These are phyloP conservation scores for Theretra japonica DNA, from an alignment of 2,888 invertebrate species.

Conservation along the genomic window DNA sequence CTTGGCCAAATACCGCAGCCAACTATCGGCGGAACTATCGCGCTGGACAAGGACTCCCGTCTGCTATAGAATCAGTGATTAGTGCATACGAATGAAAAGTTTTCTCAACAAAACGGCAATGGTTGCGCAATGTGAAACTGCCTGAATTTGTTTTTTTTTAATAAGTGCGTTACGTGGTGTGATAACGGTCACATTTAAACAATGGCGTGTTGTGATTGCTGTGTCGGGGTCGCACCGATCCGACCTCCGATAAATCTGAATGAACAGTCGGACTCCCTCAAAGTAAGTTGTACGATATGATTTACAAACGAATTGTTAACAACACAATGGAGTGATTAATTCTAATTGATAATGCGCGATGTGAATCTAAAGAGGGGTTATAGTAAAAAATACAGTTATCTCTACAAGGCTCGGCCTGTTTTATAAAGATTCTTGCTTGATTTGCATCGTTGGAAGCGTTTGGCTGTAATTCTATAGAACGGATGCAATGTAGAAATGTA, in stretches of 20 bases:
- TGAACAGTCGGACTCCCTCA: conserved; percentile 89
- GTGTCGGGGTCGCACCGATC: conserved; percentile 88
- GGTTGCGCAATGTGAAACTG: conserved; percentile 70
- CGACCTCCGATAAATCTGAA: conserved; percentile 90
- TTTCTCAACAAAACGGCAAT: conserved; percentile 42
- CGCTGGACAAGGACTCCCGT: background rate
- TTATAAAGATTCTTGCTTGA: background rate
- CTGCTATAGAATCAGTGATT: background rate
- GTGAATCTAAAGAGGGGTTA: background rate
- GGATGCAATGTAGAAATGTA: background rate
- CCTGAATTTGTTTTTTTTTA: conserved; percentile 50
- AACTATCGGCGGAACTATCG: conserved; percentile 43
- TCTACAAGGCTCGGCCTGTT: conserved; percentile 2
- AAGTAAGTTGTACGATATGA: conserved; percentile 84
- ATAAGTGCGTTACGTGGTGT: conserved; percentile 66
- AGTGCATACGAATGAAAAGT: conserved; percentile 23
- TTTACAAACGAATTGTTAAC: conserved; percentile 17
- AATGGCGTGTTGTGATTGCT: conserved; percentile 88
- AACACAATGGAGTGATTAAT: conserved; percentile 20
- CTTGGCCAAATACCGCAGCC: conserved; percentile 51
- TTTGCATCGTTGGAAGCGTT: background rate
- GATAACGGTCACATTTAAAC: conserved; percentile 53
- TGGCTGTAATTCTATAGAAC: background rate
- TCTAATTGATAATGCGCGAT: conserved; percentile 7
- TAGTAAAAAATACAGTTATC: conserved; percentile 12